phyloP scores from a whole-genome alignment of 2,113 vertebrate species.

The Dicaeum eximium region DNA sequence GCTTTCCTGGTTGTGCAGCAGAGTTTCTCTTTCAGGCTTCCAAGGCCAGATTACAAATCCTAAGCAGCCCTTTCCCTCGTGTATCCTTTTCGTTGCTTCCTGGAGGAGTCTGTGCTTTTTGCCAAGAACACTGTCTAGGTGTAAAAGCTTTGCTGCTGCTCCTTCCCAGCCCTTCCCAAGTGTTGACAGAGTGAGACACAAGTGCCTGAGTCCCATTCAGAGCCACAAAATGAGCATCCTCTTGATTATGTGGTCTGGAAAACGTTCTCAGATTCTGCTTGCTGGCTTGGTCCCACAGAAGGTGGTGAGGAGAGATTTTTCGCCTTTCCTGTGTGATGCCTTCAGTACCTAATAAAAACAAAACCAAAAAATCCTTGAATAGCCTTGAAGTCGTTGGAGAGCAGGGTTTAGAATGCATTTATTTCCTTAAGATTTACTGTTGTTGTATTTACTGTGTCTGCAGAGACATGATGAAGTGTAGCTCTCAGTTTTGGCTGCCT shows the following conservation, averaged over 20 bases:
- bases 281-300: not conserved
- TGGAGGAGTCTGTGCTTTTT: not conserved
- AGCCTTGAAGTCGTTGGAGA: not conserved
- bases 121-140: conserved; percentile 12
- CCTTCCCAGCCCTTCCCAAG: not conserved
- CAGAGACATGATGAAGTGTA: not conserved
- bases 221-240: conserved; percentile 13
- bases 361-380: not conserved
- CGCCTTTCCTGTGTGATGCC: not conserved
- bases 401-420: not conserved
- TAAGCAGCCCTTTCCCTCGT: not conserved
- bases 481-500: not conserved
- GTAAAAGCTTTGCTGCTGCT: conserved; percentile 26
- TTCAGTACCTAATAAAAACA: not conserved
- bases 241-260: not conserved
- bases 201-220: not conserved
- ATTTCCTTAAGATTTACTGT: not conserved
- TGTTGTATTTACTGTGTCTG: not conserved
- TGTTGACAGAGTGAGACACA: not conserved
- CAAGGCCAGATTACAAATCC: not conserved
- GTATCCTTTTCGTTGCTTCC: not conserved
- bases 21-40: not conserved
- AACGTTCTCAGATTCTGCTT: not conserved
- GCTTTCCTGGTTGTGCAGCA: not conserved
- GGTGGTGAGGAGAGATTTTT: not conserved